Base-by-base conservation (phyloP, 2,888 invertebrate genomes). In the Plagodis dolabraria region DNA sequence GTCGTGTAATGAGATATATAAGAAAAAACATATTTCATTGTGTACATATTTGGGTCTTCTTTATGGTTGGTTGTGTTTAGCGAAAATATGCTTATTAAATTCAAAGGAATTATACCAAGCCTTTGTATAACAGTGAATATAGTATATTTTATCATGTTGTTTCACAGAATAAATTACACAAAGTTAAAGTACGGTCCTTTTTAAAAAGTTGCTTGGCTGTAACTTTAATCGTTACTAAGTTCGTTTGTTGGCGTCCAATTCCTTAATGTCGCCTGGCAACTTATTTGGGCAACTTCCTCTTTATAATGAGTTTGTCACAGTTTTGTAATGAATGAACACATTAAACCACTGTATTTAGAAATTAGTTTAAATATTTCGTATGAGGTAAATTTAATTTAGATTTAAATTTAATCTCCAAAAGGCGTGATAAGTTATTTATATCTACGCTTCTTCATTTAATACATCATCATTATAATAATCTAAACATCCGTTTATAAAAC, bases 271-370 rank as follows among this genome's bases (percentile, higher is more conserved):
- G n/a, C 34, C 44, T 11, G 46, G 47, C 47, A 48, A 51, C 46
- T 54, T 54, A 47, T 60, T 60, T 50, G 48, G 36, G 55, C 47
- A 47, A 56, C 36, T 52, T 60, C 48, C 48, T 53, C 48, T 46
- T 44, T 6, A 48, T 48, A 60, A 56, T 11, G 51, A 52, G 55
- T 35, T 55, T 52, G 47, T 50, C 60, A 44, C 59, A 50, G 42
- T 38, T 60, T 45, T 46, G 6, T 36, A 38, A 35, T 44, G 33
- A 40, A 53, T 43, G 38, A 49, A 49, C 53, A 49, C 38, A n/a
- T 52, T 33, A 33, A 40, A n/a, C 35, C 34, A 43, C 50, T 57
- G 47, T 38, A 22, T 12, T 11, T 33, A 11, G 40, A 51, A 36
- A n/a, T 22, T 5, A 53, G 36, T 11, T 46, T 34, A 12, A 12